Evolutionary conservation across 1,140 invertebrate genomes (phyloP).

Genomic region (Nasonia longicornis): DNA sequence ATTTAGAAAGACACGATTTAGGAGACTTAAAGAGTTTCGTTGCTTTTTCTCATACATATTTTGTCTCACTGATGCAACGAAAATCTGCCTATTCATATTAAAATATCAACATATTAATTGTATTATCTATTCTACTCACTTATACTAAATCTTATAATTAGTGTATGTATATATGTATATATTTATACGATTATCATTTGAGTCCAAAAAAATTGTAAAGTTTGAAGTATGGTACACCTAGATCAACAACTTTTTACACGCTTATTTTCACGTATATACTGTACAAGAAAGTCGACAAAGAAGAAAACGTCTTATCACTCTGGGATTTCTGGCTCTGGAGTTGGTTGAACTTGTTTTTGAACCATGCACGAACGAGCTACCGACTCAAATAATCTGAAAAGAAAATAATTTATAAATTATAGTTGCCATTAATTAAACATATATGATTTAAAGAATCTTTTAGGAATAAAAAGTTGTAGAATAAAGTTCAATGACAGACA

Average conservation of each 20-base stretch:
- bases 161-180: constrained; percentile 47
- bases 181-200: constrained; percentile 52
- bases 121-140: constrained; percentile 41
- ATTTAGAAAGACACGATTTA: constrained; percentile 64
- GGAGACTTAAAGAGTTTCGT: constrained; percentile 59
- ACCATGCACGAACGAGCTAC: constrained; percentile 94
- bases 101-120: constrained; percentile 60
- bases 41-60: constrained; percentile 58
- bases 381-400: constrained; percentile 88
- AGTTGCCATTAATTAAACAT: constrained; percentile 11
- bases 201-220: constrained; percentile 50
- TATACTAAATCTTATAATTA: constrained; percentile 43
- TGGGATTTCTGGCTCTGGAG: constrained; percentile 72
- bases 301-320: constrained; percentile 70
- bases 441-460: constrained; percentile 20
- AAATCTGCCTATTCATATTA: constrained; percentile 53
- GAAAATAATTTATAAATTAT: constrained; percentile 49
- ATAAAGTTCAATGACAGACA: constrained; percentile 28
- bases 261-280: constrained; percentile 63
- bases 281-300: constrained; percentile 63
- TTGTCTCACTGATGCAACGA: constrained; percentile 56
- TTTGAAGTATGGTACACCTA: constrained; percentile 64
- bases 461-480: constrained; percentile 54
- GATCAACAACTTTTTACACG: constrained; percentile 69
- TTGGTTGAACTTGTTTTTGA: constrained; percentile 76